Base-by-base conservation (phyloP, 2,113 vertebrate species). In the Scartelaos histophorus region DNA sequence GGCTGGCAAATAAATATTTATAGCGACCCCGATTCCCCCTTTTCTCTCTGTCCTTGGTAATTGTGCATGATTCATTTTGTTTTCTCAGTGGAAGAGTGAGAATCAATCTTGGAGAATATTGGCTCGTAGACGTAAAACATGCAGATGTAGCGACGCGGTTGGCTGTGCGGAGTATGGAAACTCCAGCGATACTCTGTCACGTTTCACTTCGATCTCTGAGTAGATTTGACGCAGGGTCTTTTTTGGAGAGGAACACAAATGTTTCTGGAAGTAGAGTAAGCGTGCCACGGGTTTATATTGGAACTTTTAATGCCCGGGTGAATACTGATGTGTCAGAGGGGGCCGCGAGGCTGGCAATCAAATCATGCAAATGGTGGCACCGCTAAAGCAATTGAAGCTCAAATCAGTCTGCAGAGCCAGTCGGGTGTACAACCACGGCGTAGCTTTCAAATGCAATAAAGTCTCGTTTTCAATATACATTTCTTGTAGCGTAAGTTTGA, bases 1-100 rank as follows among this genome's bases (percentile, higher is more conserved):
- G 46, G 69, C 82, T 73, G 73, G 86, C 82, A 91, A 90, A 93
- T 95, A 93, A 92, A 94, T 94, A 94, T 93, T 93, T 90, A 94
- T 93, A 91, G 89, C 13, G 61, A 64, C 78, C 82, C 78, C 85
- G 82, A 82, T 87, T 86, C 72, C 79, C 85, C 56, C 67, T 43
- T 84, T 85, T 88, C 82, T 88, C 77, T 75, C 85, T 72, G 87
- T 87, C 84, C 86, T 85, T 86, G 81, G 88, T 91, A 92, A 93
- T 94, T 93, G 93, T 78, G 77, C 67, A 77, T 91, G 89, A 94
- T 93, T 92, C 85, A 92, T 89, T 90, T 89, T 85, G 87, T 89
- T 91, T 92, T 93, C 87, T 88, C 78, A 58, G 83, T 82, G 74
- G 83, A 89, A 80, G 82, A 82, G 72, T 75, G 79, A 88, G 92